Evolutionary conservation across 2,797 vertebrate species (phyloP).

Genomic region (Anableps anableps): DNA sequence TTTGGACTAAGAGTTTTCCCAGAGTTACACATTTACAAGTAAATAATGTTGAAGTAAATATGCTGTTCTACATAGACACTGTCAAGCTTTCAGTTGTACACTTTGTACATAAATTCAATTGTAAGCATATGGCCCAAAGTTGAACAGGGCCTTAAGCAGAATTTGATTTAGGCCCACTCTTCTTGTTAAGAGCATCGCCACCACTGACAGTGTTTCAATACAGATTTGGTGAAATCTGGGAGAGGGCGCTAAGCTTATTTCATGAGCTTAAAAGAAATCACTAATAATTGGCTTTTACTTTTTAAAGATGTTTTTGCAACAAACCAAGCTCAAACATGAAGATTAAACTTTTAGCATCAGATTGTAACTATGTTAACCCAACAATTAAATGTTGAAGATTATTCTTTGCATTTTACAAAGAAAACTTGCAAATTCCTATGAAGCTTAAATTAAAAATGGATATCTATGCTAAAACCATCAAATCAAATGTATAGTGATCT

Average conservation of each 20-base stretch:
- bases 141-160: background rate
- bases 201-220: background rate
- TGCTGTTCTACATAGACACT: background rate
- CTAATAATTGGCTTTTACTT: background rate
- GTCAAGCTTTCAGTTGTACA: conserved; percentile 16
- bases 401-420: background rate
- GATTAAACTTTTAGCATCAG: background rate
- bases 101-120: background rate
- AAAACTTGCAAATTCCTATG: background rate
- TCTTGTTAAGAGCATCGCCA: too few species aligned
- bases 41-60: background rate
- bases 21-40: background rate
- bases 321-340: background rate
- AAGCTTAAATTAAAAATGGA: background rate
- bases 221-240: background rate
- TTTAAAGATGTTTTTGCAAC: background rate
- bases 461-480: background rate
- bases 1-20: background rate
- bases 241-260: background rate
- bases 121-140: too few species aligned
- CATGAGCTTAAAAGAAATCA: background rate
- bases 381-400: background rate
- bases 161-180: too few species aligned
- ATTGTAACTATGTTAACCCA: background rate
- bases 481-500: background rate